phyloP scores from a whole-genome alignment of 2,888 invertebrate species.

The Drosophila infuscata region DNA sequence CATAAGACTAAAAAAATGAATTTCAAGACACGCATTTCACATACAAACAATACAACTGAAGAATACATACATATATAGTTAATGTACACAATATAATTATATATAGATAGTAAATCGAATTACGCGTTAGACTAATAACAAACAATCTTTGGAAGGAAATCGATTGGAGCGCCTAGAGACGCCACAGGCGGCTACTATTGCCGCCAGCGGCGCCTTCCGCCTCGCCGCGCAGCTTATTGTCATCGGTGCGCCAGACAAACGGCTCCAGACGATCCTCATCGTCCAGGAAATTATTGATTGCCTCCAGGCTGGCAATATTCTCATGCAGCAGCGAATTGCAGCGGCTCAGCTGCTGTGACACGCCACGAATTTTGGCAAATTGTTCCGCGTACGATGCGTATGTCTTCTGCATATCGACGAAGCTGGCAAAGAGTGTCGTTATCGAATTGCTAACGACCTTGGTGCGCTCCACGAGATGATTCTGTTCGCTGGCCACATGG shows the following conservation, averaged over 20 bases:
- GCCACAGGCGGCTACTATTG: conserved; percentile 65
- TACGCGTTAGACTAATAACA: conserved; percentile 40
- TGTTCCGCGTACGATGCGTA: conserved; percentile 95
- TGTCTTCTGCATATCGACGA: conserved; percentile 93
- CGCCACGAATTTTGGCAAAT: conserved; percentile 92
- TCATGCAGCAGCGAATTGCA: conserved; percentile 93
- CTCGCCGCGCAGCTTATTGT: conserved; percentile 77
- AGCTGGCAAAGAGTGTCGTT: conserved; percentile 88
- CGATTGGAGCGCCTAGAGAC: conserved; percentile 53
- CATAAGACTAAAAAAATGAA: conserved; percentile 7
- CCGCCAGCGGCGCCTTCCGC: conserved; percentile 76
- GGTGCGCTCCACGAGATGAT: conserved; percentile 89
- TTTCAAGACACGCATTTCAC: conserved; percentile 23
- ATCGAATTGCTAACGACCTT: conserved; percentile 91
- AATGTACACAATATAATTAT: conserved; percentile 2
- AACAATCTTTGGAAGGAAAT: conserved; percentile 10
- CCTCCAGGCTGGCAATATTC: conserved; percentile 93
- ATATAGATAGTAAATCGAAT: conserved; percentile 1
- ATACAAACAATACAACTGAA: not conserved
- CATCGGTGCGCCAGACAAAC: conserved; percentile 94
- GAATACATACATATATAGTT: conserved; percentile 26
- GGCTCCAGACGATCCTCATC: conserved; percentile 93
- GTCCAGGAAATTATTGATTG: conserved; percentile 93
- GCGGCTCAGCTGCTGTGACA: conserved; percentile 92
- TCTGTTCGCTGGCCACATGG: conserved; percentile 92